These are phyloP conservation scores for Dipus sagitta DNA, from an alignment of 2,797 vertebrate species.

Conservation along the genomic window DNA sequence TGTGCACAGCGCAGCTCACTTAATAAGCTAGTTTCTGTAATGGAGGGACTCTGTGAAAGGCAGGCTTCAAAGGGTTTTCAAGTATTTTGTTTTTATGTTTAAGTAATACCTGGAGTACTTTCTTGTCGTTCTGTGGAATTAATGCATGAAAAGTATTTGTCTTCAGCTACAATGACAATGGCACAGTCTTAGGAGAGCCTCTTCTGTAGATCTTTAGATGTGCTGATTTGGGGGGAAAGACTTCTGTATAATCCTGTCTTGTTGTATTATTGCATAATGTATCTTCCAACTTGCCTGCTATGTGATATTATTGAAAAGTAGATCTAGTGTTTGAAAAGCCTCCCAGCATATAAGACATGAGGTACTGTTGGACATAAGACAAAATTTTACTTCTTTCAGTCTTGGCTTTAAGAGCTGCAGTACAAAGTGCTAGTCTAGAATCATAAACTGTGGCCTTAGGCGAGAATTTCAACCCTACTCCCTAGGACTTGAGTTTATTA, in stretches of 20 bases:
- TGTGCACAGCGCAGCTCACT: background rate
- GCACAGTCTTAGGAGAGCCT: background rate
- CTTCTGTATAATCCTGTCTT: background rate
- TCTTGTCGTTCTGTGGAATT: constrained; percentile 17
- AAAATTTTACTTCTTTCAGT: constrained; percentile 1
- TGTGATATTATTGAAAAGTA: background rate
- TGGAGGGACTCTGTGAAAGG: constrained; percentile 6
- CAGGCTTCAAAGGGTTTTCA: constrained; percentile 40
- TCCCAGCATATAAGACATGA: background rate
- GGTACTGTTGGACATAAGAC: background rate
- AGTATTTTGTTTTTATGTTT: constrained; percentile 46
- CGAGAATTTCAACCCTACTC: constrained; percentile 20
- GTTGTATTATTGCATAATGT: background rate
- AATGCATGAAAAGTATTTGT: background rate
- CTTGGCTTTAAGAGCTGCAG: background rate
- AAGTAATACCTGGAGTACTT: background rate
- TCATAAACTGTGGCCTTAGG: background rate
- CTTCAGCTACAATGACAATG: background rate
- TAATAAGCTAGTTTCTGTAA: background rate
- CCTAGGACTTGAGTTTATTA: background rate
- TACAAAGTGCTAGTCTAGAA: background rate
- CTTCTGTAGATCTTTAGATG: background rate
- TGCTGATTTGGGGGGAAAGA: background rate
- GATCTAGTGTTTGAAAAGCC: background rate
- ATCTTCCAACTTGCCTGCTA: background rate